A percentile compares a stretch with the other conserved stretches of the same genome.
These are phyloP conservation scores for Venustaconcha ellipsiformis DNA, from an alignment of 1,140 invertebrate species.

Conservation along the genomic window DNA sequence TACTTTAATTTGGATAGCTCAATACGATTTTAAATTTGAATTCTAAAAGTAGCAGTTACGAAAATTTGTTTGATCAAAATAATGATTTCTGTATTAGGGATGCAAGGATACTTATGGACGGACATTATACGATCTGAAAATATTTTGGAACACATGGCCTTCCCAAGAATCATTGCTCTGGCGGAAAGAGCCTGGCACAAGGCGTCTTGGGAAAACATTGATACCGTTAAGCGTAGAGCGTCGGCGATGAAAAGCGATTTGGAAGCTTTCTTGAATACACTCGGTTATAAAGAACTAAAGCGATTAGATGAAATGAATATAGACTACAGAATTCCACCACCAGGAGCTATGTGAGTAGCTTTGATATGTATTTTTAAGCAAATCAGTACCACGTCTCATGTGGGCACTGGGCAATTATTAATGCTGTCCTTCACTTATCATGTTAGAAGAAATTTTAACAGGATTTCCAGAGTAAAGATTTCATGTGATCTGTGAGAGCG, in stretches of 20 bases:
- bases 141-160: conserved; percentile 53
- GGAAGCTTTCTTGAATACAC: conserved; percentile 44
- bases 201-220: conserved; percentile 48
- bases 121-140: conserved; percentile 51
- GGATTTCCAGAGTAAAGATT: no score
- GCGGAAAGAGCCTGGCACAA: conserved; percentile 62
- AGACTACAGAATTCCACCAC: conserved; percentile 44
- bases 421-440: no score
- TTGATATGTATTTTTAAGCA: no score
- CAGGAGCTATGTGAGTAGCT: conserved; percentile 46
- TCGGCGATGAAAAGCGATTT: conserved; percentile 33
- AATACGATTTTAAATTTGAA: no score
- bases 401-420: no score
- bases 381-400: no score
- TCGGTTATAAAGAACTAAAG: conserved; percentile 49
- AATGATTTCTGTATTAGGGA: conserved; percentile 36
- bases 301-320: conserved; percentile 43
- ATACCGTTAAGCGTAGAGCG: conserved; percentile 2
- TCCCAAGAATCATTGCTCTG: conserved; percentile 56
- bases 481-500: no score
- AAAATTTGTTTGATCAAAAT: not conserved
- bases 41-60: no score
- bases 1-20: no score
- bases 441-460: no score
- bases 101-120: conserved; percentile 54